Conservation (phyloP, 2,888 invertebrate genomes). For the Philhelius pedissequus region DNA sequence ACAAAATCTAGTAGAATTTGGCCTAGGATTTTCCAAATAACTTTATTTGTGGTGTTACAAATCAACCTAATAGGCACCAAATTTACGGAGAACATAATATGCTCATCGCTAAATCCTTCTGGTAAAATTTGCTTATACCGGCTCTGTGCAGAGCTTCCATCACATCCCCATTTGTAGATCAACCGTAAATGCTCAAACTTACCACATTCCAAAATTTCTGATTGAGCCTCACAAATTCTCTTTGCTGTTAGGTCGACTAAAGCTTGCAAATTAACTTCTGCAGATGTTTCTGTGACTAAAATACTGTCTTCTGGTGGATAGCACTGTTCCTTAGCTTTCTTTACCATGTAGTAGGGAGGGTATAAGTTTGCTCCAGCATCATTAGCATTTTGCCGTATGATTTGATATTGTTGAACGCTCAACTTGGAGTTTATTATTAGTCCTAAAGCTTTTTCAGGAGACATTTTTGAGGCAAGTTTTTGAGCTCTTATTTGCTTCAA, state of each 20-base stretch:
- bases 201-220: too few relatives aligned
- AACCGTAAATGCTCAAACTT: too few relatives aligned
- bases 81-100: background rate
- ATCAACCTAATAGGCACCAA: background rate
- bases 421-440: background rate
- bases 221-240: too few relatives aligned
- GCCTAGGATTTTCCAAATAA: background rate
- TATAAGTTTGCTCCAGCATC: too few relatives aligned
- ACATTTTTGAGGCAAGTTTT: background rate
- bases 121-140: background rate
- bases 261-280: too few relatives aligned
- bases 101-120: background rate
- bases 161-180: background rate
- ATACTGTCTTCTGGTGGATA: too few relatives aligned
- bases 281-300: too few relatives aligned
- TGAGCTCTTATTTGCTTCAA: background rate
- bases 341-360: too few relatives aligned
- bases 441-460: background rate
- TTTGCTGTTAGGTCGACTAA: too few relatives aligned
- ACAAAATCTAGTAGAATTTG: background rate
- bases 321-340: too few relatives aligned
- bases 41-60: background rate
- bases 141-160: background rate
- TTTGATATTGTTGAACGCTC: background rate
- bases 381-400: background rate